phyloP scores from a whole-genome alignment of 2,888 invertebrate genomes.

The Netelia inedita region DNA sequence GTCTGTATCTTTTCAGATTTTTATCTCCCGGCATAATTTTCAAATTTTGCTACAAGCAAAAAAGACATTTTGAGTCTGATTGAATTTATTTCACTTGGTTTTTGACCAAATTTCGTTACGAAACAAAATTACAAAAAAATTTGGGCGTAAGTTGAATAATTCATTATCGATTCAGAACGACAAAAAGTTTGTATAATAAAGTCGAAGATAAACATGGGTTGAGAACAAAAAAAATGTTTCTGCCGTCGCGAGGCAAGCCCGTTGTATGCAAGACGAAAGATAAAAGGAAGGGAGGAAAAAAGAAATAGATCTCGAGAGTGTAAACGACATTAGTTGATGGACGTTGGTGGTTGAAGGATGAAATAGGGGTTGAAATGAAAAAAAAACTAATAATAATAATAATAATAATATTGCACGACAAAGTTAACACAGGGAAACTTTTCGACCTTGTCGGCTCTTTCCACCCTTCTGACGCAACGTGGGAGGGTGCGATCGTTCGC shows the following conservation, averaged over 20 bases:
- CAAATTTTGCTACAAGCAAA: no score
- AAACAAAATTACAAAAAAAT: no score
- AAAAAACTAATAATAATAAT: background rate
- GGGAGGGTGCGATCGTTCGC: conserved; percentile 8
- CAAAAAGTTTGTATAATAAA: no score
- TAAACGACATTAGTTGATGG: background rate
- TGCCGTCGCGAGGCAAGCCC: background rate
- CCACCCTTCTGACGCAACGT: background rate
- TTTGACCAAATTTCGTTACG: no score
- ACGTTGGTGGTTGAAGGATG: background rate
- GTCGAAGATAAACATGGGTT: no score
- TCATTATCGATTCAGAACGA: no score
- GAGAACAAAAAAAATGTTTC: background rate
- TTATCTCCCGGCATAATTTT: no score
- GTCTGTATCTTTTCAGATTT: no score
- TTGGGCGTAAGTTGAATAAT: no score
- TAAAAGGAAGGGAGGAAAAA: background rate
- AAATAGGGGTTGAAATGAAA: background rate
- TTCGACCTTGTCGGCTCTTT: conserved; percentile 7
- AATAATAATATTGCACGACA: background rate
- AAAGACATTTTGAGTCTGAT: no score
- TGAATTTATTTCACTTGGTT: no score
- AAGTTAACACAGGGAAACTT: background rate
- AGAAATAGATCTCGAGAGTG: background rate
- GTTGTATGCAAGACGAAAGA: background rate